Percentiles rank a stretch among this genome's conserved stretches.
phyloP scores from a whole-genome alignment of 2,888 invertebrate species.

The Silvanus unidentatus region DNA sequence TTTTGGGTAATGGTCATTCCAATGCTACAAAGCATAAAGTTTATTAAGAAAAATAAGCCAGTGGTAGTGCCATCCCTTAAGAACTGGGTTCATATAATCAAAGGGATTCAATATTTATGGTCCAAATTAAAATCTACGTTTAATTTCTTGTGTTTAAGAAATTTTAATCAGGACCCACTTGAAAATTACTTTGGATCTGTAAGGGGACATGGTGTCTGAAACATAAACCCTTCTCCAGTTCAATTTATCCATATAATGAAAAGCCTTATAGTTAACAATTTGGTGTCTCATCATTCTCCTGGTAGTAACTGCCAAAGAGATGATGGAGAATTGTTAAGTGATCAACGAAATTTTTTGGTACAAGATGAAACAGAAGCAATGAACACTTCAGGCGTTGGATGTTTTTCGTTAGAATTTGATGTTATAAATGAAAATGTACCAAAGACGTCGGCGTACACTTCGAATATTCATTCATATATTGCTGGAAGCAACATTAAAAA shows the following conservation, averaged over 20 bases:
- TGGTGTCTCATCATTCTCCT: constrained; percentile 14
- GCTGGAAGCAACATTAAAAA: too few relatives aligned
- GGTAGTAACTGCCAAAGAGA: constrained; percentile 20
- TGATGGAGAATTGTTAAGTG: constrained; percentile 8
- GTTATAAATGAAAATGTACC: too few relatives aligned
- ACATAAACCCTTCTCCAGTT: constrained; percentile 16
- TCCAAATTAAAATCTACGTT: constrained; percentile 13
- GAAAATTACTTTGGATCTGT: constrained; percentile 23
- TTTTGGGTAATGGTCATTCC: too few relatives aligned
- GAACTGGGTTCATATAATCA: constrained; percentile 18
- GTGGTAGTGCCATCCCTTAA: constrained; percentile 13
- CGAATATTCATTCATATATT: too few relatives aligned
- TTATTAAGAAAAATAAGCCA: too few relatives aligned
- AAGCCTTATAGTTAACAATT: constrained; percentile 19
- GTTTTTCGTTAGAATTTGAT: too few relatives aligned
- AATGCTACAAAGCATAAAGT: too few relatives aligned
- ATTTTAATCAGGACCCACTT: constrained; percentile 21
- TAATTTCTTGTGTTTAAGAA: constrained; percentile 14
- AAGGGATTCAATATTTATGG: constrained; percentile 14
- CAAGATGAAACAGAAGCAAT: not conserved
- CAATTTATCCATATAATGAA: constrained; percentile 16
- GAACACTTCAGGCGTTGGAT: too few relatives aligned
- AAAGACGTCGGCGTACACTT: too few relatives aligned
- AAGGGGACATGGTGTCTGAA: constrained; percentile 17
- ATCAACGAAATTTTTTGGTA: constrained; percentile 6